Evolutionary conservation across 2,888 invertebrate species (phyloP).

Genomic region (Escarpia spicata): DNA sequence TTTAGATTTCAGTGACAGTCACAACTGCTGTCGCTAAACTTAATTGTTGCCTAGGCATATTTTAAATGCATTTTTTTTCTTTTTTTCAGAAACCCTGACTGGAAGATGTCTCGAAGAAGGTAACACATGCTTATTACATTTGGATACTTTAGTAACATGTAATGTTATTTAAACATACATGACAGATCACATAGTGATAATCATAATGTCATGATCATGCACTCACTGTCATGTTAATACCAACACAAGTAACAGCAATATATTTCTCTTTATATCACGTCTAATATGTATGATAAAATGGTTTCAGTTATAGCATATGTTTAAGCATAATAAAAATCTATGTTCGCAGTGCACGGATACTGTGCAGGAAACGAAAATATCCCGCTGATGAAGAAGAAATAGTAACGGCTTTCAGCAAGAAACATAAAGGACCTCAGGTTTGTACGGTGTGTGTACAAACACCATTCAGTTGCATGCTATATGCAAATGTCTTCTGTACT

Average conservation of each 20-base stretch:
- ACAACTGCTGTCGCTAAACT: background rate
- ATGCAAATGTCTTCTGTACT: background rate
- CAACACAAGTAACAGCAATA: background rate
- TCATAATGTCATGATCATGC: background rate
- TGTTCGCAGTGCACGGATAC: background rate
- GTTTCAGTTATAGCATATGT: background rate
- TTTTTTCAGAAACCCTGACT: background rate
- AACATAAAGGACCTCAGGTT: background rate
- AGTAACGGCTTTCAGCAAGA: background rate
- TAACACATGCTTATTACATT: background rate
- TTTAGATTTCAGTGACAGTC: background rate
- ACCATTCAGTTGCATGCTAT: background rate
- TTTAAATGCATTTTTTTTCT: background rate
- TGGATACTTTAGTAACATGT: background rate
- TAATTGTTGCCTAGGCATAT: background rate
- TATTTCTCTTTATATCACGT: background rate
- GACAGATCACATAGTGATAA: background rate
- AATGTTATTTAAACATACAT: background rate
- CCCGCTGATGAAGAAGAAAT: background rate
- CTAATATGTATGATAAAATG: background rate
- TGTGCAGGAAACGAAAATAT: background rate
- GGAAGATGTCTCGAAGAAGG: conserved; percentile 13
- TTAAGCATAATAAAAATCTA: background rate
- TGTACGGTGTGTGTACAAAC: background rate
- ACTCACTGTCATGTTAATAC: no score